phyloP scores from a whole-genome alignment of 2,797 vertebrate species.

The Rhinella marina region DNA sequence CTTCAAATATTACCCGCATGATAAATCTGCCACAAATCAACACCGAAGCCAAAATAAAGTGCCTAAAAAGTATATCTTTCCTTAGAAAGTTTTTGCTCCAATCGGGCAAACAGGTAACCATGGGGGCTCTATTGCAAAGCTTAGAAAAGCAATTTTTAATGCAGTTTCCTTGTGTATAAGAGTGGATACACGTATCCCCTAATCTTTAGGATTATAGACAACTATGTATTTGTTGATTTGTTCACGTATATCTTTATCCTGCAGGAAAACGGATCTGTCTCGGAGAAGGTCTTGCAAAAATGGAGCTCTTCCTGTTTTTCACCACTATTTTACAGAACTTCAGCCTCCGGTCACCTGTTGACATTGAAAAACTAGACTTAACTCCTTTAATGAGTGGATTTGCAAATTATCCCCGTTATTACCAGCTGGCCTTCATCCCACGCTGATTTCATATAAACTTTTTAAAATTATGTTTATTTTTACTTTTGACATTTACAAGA shows the following conservation, averaged over 20 bases:
- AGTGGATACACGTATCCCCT: too few species aligned
- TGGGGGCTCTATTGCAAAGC: not conserved
- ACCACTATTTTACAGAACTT: slow-evolving; percentile 54
- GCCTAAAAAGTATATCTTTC: not conserved
- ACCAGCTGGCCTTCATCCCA: slow-evolving; percentile 38
- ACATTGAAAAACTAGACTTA: slow-evolving; percentile 31
- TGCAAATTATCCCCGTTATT: slow-evolving; percentile 23
- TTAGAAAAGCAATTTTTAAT: not conserved
- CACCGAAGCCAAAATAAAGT: not conserved
- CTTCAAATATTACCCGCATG: too few species aligned
- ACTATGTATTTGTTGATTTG: not conserved
- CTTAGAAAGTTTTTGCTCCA: not conserved
- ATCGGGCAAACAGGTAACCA: not conserved
- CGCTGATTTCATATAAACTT: slow-evolving; percentile 5
- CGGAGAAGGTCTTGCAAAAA: slow-evolving; percentile 52
- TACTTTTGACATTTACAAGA: not conserved
- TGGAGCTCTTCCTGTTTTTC: slow-evolving; percentile 57
- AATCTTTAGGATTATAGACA: too few species aligned
- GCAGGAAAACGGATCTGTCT: slow-evolving; percentile 54
- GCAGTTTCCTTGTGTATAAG: too few species aligned
- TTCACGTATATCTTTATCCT: not conserved
- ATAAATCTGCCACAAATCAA: too few species aligned
- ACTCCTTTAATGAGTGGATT: slow-evolving; percentile 47
- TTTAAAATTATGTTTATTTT: not conserved
- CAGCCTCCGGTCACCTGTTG: slow-evolving; percentile 18